Evolutionary conservation across 2,797 vertebrate species (phyloP).

Genomic region (Salarias fasciatus): DNA sequence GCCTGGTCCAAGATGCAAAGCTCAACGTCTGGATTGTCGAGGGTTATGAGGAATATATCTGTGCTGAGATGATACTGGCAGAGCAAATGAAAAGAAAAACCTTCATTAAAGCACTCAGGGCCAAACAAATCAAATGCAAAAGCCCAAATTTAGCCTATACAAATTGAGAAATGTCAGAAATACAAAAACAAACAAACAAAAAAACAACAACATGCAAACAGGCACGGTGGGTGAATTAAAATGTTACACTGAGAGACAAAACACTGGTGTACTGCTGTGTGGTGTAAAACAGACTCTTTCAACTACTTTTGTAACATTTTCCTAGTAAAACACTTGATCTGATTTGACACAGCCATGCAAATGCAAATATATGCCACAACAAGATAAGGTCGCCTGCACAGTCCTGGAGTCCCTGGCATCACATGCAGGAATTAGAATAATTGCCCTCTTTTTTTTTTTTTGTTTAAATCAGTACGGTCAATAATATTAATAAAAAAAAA

Average conservation of each 20-base stretch:
- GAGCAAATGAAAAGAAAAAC: constrained; percentile 51
- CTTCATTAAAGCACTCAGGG: constrained; percentile 43
- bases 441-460: constrained; percentile 40
- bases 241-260: constrained; percentile 49
- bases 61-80: constrained; percentile 50
- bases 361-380: constrained; percentile 54
- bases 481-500: constrained; percentile 7
- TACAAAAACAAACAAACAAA: constrained; percentile 37
- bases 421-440: constrained; percentile 63
- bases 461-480: constrained; percentile 26
- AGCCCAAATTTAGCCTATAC: constrained; percentile 30
- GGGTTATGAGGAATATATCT: constrained; percentile 49
- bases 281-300: constrained; percentile 44
- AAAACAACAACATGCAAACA: constrained; percentile 63
- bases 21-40: constrained; percentile 62
- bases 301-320: constrained; percentile 40
- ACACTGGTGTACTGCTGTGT: constrained; percentile 57
- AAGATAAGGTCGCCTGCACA: constrained; percentile 34
- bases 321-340: constrained; percentile 54
- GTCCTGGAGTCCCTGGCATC: constrained; percentile 34
- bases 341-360: constrained; percentile 68
- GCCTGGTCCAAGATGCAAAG: constrained; percentile 52
- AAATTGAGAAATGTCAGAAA: constrained; percentile 43
- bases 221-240: constrained; percentile 73
- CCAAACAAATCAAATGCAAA: constrained; percentile 42